Percentiles rank a stretch among this genome's conserved stretches.
Conservation (phyloP, 2,113 vertebrate genomes). For the Coptodon rendalli region DNA sequence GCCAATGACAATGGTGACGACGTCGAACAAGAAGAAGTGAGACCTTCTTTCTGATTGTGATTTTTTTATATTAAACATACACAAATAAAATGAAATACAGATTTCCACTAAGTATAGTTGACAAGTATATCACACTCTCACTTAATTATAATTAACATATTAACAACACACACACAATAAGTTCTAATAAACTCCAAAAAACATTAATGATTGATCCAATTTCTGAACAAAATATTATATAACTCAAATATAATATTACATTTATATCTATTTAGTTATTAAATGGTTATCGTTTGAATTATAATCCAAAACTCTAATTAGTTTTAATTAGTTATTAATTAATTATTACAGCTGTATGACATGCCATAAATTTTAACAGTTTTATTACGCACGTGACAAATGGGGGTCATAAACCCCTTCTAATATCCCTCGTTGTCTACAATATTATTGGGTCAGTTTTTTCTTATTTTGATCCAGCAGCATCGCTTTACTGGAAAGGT, state of each 20-base stretch:
- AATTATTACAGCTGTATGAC: not conserved
- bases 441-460: not conserved
- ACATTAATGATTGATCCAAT: not conserved
- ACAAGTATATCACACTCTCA: not conserved
- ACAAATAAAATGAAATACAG: not conserved
- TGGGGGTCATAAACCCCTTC: not conserved
- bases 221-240: not conserved
- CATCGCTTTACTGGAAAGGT: not conserved
- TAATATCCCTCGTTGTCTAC: not conserved
- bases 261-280: not conserved
- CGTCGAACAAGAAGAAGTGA: rapidly evolving
- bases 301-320: not conserved
- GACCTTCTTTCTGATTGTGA: not conserved
- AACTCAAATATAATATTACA: not conserved
- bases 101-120: not conserved
- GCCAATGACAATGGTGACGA: not conserved
- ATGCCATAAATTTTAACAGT: not conserved
- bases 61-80: not conserved
- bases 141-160: not conserved
- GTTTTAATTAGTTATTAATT: not conserved
- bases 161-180: not conserved
- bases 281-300: rapidly evolving
- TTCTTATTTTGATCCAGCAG: not conserved
- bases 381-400: rapidly evolving
- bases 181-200: rapidly evolving